Percentiles rank a stretch among this genome's conserved stretches.
Evolutionary conservation across 2,888 invertebrate genomes (phyloP).

Genomic region (Troides aeacus): DNA sequence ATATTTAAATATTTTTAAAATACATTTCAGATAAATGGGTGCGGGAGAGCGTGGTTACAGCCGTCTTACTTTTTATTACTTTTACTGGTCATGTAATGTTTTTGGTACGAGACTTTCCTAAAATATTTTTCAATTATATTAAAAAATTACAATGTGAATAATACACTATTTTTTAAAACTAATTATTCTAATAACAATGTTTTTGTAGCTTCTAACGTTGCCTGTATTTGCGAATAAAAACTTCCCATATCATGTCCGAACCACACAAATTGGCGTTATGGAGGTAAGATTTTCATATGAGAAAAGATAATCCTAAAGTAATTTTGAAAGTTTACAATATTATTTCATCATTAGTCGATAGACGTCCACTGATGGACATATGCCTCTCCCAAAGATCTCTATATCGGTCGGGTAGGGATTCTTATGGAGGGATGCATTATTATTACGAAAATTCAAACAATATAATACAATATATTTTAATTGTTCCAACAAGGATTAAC

Average conservation of each 20-base stretch:
- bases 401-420: no score
- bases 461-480: not conserved
- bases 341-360: no score
- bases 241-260: constrained; percentile 94
- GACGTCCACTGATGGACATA: no score
- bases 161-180: not conserved
- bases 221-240: constrained; percentile 93
- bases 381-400: no score
- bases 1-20: not conserved
- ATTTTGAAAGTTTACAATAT: not conserved
- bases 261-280: constrained; percentile 89
- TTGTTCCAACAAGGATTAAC: not conserved
- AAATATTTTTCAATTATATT: not conserved
- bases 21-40: constrained; percentile 81
- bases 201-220: constrained; percentile 85
- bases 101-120: constrained; percentile 69
- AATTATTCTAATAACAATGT: constrained; percentile 32
- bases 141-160: not conserved
- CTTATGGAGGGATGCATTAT: no score
- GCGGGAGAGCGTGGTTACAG: constrained; percentile 86
- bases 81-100: constrained; percentile 86
- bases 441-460: not conserved
- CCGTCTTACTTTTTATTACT: constrained; percentile 83
- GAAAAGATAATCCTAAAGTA: not conserved
- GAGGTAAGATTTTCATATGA: constrained; percentile 59